Evolutionary conservation across 2,797 vertebrate species (phyloP), one percentile per base, ranked within the genome.

Genomic region (Mus caroli): DNA sequence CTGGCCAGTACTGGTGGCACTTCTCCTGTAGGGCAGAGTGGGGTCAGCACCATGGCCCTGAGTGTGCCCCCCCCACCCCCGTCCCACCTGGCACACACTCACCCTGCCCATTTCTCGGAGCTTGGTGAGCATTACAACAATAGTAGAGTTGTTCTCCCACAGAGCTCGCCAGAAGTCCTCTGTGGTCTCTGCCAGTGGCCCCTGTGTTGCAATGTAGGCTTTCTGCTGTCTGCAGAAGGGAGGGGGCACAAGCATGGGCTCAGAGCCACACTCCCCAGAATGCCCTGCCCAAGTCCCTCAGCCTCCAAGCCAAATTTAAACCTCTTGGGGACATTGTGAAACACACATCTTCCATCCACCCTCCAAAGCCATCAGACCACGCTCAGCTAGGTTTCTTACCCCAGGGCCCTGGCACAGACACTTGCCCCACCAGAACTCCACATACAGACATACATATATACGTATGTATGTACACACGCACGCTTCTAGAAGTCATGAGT

Each of bases 161-260:
- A 99, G 97, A 99, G 99, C 99, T 96, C 99, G 99, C 99, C 99
- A 99, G 98, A 99, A 99, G 96, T 99, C 99, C 97, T 99, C 99
- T 0, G 99, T 99, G 97, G 99, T 99, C 98, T 99, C 99, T 0
- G 99, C 99, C 98, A 99, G 98, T 0, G 99, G 99, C 43, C 99
- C 99, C 95, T 99, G 99, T 0, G 99, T 99, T 60, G 99, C 99
- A 0, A 99, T 99, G 98, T 99, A 99, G 1, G 99, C 99, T 97
- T 99, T 99, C 98, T 99, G 99, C 97, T 99, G 99, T 97, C 99
- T 99, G 98, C 14, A 5, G 56, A 2, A 9, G 6, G 37, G 60
- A 17, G 8, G 9, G 58, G 37, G 4, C 3, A 14, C 6, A 31
- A 31, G 82, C 28, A 7, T 1, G 4, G 40, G 58, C 10, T 79